Conservation (phyloP, 2,888 invertebrate species). For the Dolichomitus sp. region DNA sequence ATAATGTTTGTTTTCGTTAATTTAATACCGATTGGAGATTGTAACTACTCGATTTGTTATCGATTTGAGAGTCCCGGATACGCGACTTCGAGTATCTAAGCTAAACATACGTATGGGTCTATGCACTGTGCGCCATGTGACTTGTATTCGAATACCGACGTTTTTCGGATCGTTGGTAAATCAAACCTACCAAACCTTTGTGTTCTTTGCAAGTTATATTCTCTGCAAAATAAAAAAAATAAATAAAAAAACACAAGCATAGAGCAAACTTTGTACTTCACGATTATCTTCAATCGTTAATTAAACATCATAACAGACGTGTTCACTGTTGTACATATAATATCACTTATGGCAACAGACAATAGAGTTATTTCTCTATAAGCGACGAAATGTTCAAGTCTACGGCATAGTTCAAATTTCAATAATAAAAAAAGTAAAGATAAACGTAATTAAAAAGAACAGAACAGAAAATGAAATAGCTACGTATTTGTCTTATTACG, state of each 20-base stretch:
- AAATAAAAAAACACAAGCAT: conserved; percentile 48
- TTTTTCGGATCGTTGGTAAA: conserved; percentile 66
- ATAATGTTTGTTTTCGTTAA: conserved; percentile 44
- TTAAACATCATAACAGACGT: conserved; percentile 80
- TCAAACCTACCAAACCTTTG: conserved; percentile 77
- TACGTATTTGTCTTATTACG: conserved; percentile 24
- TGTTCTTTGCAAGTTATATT: conserved; percentile 79
- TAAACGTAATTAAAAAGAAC: conserved; percentile 8
- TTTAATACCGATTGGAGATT: conserved; percentile 61
- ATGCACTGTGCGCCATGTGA: conserved; percentile 20
- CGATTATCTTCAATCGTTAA: conserved; percentile 73
- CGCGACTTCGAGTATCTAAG: background rate
- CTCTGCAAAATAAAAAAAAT: conserved; percentile 66
- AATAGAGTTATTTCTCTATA: conserved; percentile 72
- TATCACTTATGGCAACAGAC: conserved; percentile 72
- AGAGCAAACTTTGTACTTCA: conserved; percentile 76
- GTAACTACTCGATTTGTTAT: conserved; percentile 11
- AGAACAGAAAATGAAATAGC: conserved; percentile 18
- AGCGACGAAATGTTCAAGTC: conserved; percentile 45
- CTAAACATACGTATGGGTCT: background rate
- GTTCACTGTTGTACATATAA: conserved; percentile 79
- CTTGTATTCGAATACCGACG: background rate
- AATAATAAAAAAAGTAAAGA: conserved; percentile 13
- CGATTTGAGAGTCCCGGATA: background rate
- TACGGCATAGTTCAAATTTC: conserved; percentile 46